Conservation (phyloP, 2,113 vertebrate species). For the Nicator chloris region DNA sequence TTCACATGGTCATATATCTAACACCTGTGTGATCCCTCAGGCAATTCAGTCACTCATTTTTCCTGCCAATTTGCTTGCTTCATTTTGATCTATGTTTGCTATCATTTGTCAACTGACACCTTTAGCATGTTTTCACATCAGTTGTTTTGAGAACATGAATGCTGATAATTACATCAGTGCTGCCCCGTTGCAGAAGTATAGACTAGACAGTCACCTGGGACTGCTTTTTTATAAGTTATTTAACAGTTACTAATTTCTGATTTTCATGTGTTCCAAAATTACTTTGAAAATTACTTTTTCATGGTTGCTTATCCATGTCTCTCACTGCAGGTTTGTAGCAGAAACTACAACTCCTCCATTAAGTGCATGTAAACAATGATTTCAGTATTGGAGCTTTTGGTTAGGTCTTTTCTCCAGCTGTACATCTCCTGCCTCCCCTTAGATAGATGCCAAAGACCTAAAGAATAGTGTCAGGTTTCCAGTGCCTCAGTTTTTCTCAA, state of each 20-base stretch:
- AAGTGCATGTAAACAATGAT: background rate
- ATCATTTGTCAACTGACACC: conserved; percentile 64
- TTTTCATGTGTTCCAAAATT: background rate
- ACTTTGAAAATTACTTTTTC: too few species aligned
- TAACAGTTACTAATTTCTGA: background rate
- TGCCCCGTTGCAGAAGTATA: conserved; percentile 4
- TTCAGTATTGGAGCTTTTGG: background rate
- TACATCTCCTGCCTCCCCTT: background rate
- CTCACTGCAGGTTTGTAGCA: background rate
- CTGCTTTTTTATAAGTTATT: background rate
- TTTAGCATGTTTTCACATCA: conserved; percentile 57
- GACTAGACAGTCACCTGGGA: background rate
- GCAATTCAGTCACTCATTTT: conserved; percentile 54
- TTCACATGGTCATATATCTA: conserved; percentile 42
- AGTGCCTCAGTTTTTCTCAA: background rate
- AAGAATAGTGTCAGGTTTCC: background rate
- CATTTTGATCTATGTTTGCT: conserved; percentile 66
- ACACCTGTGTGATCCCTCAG: conserved; percentile 66
- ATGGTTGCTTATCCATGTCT: background rate
- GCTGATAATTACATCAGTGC: conserved; percentile 34
- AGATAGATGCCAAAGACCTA: background rate
- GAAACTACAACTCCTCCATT: background rate
- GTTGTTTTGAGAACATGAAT: conserved; percentile 32
- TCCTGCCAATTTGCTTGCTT: conserved; percentile 55
- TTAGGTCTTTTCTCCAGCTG: background rate